Evolutionary conservation across 2,888 invertebrate genomes (phyloP).

Genomic region (Tetragonisca angustula): DNA sequence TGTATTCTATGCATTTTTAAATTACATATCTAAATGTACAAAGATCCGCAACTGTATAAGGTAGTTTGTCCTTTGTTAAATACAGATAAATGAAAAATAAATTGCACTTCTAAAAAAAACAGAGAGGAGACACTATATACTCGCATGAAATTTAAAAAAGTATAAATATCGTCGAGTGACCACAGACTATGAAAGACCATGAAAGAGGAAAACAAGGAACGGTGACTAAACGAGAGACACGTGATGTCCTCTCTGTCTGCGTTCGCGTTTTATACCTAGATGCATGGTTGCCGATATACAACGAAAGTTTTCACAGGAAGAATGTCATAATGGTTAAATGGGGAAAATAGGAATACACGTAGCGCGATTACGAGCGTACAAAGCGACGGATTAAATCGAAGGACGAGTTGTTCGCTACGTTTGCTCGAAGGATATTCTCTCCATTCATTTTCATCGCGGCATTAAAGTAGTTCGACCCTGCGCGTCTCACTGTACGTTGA

Average conservation of each 20-base stretch:
- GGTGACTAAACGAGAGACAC: neutral
- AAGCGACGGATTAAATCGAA: slow-evolving; percentile 41
- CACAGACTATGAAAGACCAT: neutral
- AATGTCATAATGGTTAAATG: neutral
- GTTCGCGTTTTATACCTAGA: neutral
- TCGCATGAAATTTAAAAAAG: neutral
- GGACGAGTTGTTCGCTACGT: slow-evolving; percentile 18
- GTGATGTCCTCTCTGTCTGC: neutral
- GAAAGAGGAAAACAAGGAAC: neutral
- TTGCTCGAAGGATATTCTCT: slow-evolving; percentile 42
- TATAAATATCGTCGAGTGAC: neutral
- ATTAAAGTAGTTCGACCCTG: slow-evolving; percentile 69
- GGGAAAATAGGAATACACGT: neutral
- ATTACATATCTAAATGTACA: too few relatives aligned
- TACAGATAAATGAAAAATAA: neutral
- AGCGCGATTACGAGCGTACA: slow-evolving; percentile 7
- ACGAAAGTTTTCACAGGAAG: slow-evolving; percentile 6
- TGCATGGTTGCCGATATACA: neutral
- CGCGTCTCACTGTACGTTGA: slow-evolving; percentile 71
- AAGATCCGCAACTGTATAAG: too few relatives aligned
- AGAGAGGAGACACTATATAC: neutral
- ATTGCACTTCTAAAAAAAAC: neutral
- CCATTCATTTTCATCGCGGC: slow-evolving; percentile 47
- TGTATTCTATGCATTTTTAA: too few relatives aligned
- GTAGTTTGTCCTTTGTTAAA: too few relatives aligned